Evolutionary conservation across 2,797 vertebrate species (phyloP), one percentile per base, ranked within the genome.

Genomic region (Scleropages formosus): DNA sequence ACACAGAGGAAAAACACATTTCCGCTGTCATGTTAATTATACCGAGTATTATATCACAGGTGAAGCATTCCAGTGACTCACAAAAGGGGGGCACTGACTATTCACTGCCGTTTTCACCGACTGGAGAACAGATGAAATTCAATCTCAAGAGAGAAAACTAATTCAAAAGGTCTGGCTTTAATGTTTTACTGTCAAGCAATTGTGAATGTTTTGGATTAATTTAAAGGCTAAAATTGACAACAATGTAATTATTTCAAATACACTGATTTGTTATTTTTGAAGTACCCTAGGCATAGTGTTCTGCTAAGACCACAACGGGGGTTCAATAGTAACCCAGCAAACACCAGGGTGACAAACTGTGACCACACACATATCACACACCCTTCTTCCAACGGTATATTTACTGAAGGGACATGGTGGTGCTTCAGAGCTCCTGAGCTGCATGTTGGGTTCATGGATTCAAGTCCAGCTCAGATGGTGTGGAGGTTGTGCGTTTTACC

Each of bases 21-120:
- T 79, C 58, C 72, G 51, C 73, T 75, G 67, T 79, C 81, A 82
- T 62, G 74, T 81, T 87, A 79, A 84, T 89, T 88, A 82, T 58
- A 58, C 77, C 51, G 64, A 64, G 77, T 49, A 81, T 77, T 77
- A 73, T 74, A 75, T 56, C 76, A 76, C 74, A 18, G 62, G 69
- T 59, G 65, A 77, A 72, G 9, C 59, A 72, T 49, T 63, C 49
- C 78, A 83, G 72, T 75, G 65, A 82, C 58, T 75, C 20, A 77
- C 58, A 74, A 58, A 4, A 4, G 65, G 75, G 49, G 61, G 20
- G 49, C 49, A 62, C 11, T 24, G 61, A 77, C 31, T 39, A 72
- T 72, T 58, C 72, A 16, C 16, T 58, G 22, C 47, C 53, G 51
- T 62, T 26, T 27, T 3, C 12, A 61, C 18, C 18, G 12, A 27